A percentile compares a stretch with the other conserved stretches of the same genome.
phyloP scores from a whole-genome alignment of 2,797 vertebrate species.

The Silurus lanzhouensis region DNA sequence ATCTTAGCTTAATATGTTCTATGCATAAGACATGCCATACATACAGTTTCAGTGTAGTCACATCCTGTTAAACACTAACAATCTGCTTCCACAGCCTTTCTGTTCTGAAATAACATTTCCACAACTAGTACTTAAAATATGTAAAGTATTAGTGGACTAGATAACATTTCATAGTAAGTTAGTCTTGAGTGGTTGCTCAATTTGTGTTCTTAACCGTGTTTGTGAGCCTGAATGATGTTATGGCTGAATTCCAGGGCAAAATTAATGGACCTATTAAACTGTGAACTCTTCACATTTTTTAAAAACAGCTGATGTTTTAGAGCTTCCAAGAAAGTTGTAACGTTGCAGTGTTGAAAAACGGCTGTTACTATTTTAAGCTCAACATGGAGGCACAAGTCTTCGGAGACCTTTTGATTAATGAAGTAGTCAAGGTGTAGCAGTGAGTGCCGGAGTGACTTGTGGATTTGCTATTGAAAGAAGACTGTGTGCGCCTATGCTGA shows the following conservation, averaged over 20 bases:
- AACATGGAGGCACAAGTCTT: not conserved
- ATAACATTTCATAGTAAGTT: slow-evolving; percentile 34
- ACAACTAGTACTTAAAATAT: slow-evolving; percentile 32
- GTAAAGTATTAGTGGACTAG: slow-evolving; percentile 37
- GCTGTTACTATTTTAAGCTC: slow-evolving; percentile 20
- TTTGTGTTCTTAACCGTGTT: not conserved
- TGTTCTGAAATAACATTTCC: slow-evolving; percentile 40
- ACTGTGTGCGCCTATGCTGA: not conserved
- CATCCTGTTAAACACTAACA: slow-evolving; percentile 38
- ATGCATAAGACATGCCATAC: slow-evolving; percentile 10
- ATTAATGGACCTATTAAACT: slow-evolving; percentile 23
- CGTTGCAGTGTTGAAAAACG: not conserved
- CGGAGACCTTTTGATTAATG: slow-evolving; percentile 36
- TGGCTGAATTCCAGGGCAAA: slow-evolving; percentile 23
- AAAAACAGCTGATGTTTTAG: slow-evolving; percentile 28
- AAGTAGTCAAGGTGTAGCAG: slow-evolving; percentile 35
- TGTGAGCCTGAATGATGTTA: slow-evolving; percentile 1
- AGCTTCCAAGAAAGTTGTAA: slow-evolving; percentile 33
- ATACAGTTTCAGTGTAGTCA: slow-evolving; percentile 39
- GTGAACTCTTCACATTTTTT: slow-evolving; percentile 13
- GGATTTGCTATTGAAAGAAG: slow-evolving; percentile 19
- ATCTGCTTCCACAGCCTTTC: slow-evolving; percentile 10
- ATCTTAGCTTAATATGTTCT: slow-evolving; percentile 49
- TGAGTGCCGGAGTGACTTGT: not conserved
- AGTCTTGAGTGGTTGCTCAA: slow-evolving; percentile 41